Percentiles rank a stretch among this genome's conserved stretches.
phyloP scores from a whole-genome alignment of 2,888 invertebrate genomes.

The Busseola fusca region DNA sequence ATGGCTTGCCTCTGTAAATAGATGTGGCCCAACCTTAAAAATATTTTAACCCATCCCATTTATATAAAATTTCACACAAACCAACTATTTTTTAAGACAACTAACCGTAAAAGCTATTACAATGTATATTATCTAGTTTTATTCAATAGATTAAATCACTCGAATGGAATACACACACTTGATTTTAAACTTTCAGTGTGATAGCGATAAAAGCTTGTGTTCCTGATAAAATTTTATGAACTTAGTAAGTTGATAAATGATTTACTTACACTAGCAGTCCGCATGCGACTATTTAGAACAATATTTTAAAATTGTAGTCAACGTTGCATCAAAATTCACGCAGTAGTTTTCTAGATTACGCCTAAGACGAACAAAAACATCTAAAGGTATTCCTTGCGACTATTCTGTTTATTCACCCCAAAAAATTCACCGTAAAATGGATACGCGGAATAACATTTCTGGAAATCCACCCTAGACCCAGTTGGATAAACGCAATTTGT shows the following conservation, averaged over 20 bases:
- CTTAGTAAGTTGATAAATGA: conserved; percentile 34
- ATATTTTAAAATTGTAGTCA: not conserved
- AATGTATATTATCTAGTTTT: conserved; percentile 49
- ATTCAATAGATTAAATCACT: conserved; percentile 51
- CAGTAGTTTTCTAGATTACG: conserved; percentile 17
- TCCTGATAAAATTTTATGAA: conserved; percentile 37
- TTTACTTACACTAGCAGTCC: conserved; percentile 50
- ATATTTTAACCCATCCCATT: conserved; percentile 26
- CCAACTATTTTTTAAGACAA: conserved; percentile 33
- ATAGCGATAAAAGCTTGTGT: conserved; percentile 44
- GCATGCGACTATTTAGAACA: conserved; percentile 32
- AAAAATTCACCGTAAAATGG: not conserved
- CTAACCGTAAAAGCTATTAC: conserved; percentile 39
- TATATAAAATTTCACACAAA: conserved; percentile 34
- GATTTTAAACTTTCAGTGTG: conserved; percentile 51
- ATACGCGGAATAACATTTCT: not conserved
- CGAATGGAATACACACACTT: conserved; percentile 47
- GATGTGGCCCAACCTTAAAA: conserved; percentile 29
- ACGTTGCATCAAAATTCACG: conserved; percentile 12
- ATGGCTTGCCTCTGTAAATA: conserved; percentile 51
- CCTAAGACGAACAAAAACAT: conserved; percentile 19
- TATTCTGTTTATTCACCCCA: not conserved
- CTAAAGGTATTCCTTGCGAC: not conserved
- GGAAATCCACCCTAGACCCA: not conserved
- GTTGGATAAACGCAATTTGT: not conserved